Evolutionary conservation across 1,140 invertebrate species (phyloP), one percentile per base, ranked within the genome.

Genomic region (Grapholita molesta): DNA sequence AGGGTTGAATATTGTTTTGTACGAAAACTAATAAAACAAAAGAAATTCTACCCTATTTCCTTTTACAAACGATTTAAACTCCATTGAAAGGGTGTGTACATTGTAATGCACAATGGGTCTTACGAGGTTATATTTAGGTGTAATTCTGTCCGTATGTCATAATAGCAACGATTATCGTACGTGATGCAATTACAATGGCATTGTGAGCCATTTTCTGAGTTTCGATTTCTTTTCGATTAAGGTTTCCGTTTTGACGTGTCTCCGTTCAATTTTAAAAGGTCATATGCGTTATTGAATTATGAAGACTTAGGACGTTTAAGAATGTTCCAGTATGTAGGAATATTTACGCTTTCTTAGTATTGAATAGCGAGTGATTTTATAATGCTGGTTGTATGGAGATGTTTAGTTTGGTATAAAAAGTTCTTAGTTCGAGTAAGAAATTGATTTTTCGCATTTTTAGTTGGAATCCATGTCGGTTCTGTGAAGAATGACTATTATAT

Each of bases 61-160:
- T n/a, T n/a, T n/a, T n/a, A n/a, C n/a, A n/a, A n/a, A n/a, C n/a
- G n/a, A n/a, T n/a, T n/a, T n/a, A n/a, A n/a, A n/a, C n/a, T n/a
- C n/a, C n/a, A n/a, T n/a, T n/a, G n/a, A n/a, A n/a, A n/a, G n/a
- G n/a, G n/a, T n/a, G n/a, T n/a, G n/a, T n/a, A n/a, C n/a, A n/a
- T n/a, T n/a, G n/a, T n/a, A n/a, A n/a, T n/a, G n/a, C n/a, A n/a
- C n/a, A n/a, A n/a, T n/a, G n/a, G n/a, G n/a, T n/a, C n/a, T n/a
- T n/a, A n/a, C n/a, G n/a, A n/a, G n/a, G n/a, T n/a, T 91, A 91
- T 89, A 89, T 72, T 89, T 89, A 88, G 87, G 86, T 87, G 86
- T 86, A 88, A 89, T 91, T 88, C 87, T 84, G 76, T 80, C 79
- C 84, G 86, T 87, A 89, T 91, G 89, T 91, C 86, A 91, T 91